Base-by-base conservation (phyloP, 2,797 vertebrate genomes). In the Heliangelus exortis region DNA sequence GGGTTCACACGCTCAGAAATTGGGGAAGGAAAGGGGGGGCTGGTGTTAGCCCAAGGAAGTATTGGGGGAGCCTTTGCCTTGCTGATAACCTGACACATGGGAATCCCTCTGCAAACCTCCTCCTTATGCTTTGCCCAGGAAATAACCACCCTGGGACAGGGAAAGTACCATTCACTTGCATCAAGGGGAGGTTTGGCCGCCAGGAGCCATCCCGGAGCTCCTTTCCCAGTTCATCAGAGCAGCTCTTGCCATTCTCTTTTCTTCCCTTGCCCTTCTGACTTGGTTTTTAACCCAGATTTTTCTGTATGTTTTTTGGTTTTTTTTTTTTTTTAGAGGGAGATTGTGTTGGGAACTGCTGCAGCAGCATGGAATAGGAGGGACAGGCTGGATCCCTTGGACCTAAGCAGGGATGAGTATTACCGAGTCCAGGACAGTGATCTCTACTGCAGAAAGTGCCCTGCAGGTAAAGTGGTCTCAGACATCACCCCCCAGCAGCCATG, bases 391-490 rank as follows among this genome's bases (percentile, higher is more conserved):
- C 2, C 1, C 39, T 15, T 22, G n/a, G n/a, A 63, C 9, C 5
- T 5, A 2, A 13, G 2, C 23, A 68, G 45, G 31, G 48, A 1
- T 54, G 43, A 66, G 3, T 11, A 12, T 23, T 87, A 81, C 47
- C 26, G 43, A 4, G 8, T 2, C 25, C 43, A 3, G 0, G 8
- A 10, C 0, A 9, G 19, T 0, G 6, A 5, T 13, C 1, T 2
- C 41, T 21, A 7, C 0, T 92, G 75, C 79, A 71, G 8, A 57
- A 87, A 48, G 29, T 95, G 94, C 8, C 76, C 85, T 0, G 34
- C 73, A 0, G 96, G 96, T 96, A 66, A 88, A 94, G 0, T 4
- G 39, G 3, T 12, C 43, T 9, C 63, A 13, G 15, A 14, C 16
- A 2, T 2, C 33, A 3, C 45, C 2, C 5, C 34, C 0, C 2